Conservation (phyloP, 2,888 invertebrate genomes). For the Portevinia maculata region DNA sequence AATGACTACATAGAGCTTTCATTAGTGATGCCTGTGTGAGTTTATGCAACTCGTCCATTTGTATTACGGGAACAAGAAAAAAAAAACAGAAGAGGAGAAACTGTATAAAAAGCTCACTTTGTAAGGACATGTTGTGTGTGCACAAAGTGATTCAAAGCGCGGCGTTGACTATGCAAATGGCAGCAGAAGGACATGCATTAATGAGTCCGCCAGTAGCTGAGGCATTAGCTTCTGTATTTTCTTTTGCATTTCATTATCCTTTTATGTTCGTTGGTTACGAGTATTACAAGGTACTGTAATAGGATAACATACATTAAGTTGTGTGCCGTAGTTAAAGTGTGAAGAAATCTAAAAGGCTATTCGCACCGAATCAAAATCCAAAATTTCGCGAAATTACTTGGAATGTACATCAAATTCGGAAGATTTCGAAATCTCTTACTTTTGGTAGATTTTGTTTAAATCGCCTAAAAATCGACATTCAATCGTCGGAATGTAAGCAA, state of each 20-base stretch:
- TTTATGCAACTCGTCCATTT: neutral
- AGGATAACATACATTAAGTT: too few species aligned
- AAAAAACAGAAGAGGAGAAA: neutral
- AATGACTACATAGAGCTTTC: neutral
- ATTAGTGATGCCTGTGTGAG: neutral
- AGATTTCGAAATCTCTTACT: too few species aligned
- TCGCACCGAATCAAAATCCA: too few species aligned
- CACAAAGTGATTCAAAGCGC: constrained; percentile 1
- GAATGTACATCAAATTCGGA: too few species aligned
- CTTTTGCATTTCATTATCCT: neutral
- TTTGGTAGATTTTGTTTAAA: too few species aligned
- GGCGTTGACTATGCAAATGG: constrained; percentile 6
- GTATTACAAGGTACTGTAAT: neutral
- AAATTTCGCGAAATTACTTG: too few species aligned
- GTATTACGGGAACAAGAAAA: neutral
- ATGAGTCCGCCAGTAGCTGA: neutral
- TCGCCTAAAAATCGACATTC: too few species aligned
- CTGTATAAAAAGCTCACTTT: constrained; percentile 1
- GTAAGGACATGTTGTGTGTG: neutral
- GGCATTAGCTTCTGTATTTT: neutral
- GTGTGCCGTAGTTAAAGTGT: too few species aligned
- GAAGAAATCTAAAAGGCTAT: too few species aligned
- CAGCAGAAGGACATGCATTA: neutral
- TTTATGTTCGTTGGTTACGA: neutral
- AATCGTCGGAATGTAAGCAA: too few species aligned